These are phyloP conservation scores for Perca flavescens DNA, from an alignment of 2,113 vertebrate species.

Conservation along the genomic window DNA sequence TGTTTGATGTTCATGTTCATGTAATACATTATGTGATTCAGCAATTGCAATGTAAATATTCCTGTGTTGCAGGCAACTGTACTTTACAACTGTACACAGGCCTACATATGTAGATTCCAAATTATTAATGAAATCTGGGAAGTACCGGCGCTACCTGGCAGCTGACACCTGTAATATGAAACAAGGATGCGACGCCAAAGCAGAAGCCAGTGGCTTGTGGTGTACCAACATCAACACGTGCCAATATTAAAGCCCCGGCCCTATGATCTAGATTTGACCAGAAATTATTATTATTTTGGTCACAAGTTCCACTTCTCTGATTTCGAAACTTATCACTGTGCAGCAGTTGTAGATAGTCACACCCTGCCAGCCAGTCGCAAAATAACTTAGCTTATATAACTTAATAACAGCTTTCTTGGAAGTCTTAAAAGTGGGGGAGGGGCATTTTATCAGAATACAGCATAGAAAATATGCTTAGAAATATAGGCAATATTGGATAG, in stretches of 20 bases:
- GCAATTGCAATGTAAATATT: too few species aligned
- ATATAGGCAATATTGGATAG: too few species aligned
- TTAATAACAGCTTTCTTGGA: not conserved
- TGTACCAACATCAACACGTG: not conserved
- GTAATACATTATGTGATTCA: not conserved
- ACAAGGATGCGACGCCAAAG: not conserved
- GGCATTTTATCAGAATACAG: too few species aligned
- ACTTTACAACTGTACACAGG: not conserved
- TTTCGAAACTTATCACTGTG: not conserved
- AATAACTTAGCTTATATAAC: too few species aligned
- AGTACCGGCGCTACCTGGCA: constrained; percentile 19
- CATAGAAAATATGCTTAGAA: too few species aligned
- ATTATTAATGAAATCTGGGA: not conserved
- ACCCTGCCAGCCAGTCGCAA: not conserved
- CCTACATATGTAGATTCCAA: too few species aligned
- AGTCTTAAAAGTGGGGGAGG: not conserved
- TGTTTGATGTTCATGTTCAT: too few species aligned
- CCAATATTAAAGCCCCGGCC: fast-evolving
- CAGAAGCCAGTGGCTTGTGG: fast-evolving
- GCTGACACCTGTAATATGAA: not conserved
- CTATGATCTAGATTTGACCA: not conserved
- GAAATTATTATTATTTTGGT: not conserved
- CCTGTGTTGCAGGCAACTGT: not conserved
- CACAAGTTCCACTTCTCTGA: not conserved
- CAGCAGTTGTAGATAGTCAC: constrained; percentile 2